Conservation (phyloP, 2,888 invertebrate genomes). For the Rotaria socialis region DNA sequence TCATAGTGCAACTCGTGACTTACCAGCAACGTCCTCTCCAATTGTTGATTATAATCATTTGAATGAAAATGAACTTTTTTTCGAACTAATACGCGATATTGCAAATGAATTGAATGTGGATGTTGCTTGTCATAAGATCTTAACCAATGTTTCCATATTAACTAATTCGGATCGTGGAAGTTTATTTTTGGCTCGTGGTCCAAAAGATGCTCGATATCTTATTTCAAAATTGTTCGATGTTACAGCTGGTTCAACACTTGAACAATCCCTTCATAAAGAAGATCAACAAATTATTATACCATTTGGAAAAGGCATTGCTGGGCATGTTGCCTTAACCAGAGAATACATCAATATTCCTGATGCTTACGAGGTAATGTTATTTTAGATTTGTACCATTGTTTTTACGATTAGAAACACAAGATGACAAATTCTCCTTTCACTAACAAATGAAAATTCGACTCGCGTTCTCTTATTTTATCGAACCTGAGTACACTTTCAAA, state of each 20-base stretch:
- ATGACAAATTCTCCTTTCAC: too few species aligned
- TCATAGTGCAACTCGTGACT: not conserved
- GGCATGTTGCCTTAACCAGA: conserved; percentile 75
- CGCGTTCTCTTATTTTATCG: too few species aligned
- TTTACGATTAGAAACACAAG: too few species aligned
- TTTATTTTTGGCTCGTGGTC: conserved; percentile 79
- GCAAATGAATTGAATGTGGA: conserved; percentile 91
- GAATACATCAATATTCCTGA: conserved; percentile 74
- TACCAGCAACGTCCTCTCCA: conserved; percentile 47
- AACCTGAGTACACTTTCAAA: too few species aligned
- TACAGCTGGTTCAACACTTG: conserved; percentile 73
- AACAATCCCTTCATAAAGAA: conserved; percentile 54
- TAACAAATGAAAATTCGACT: too few species aligned
- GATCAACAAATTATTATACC: conserved; percentile 57
- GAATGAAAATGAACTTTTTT: conserved; percentile 87
- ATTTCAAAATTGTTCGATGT: conserved; percentile 91
- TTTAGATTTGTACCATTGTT: not conserved
- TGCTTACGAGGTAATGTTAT: conserved; percentile 66
- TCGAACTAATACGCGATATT: conserved; percentile 91
- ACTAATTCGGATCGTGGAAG: conserved; percentile 83
- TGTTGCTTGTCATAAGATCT: conserved; percentile 87
- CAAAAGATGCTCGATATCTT: conserved; percentile 71
- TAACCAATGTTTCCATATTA: conserved; percentile 85
- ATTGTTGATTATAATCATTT: conserved; percentile 63
- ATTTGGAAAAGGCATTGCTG: conserved; percentile 70